These are phyloP conservation scores for Prionace glauca DNA, from an alignment of 2,797 vertebrate genomes.

Conservation along the genomic window DNA sequence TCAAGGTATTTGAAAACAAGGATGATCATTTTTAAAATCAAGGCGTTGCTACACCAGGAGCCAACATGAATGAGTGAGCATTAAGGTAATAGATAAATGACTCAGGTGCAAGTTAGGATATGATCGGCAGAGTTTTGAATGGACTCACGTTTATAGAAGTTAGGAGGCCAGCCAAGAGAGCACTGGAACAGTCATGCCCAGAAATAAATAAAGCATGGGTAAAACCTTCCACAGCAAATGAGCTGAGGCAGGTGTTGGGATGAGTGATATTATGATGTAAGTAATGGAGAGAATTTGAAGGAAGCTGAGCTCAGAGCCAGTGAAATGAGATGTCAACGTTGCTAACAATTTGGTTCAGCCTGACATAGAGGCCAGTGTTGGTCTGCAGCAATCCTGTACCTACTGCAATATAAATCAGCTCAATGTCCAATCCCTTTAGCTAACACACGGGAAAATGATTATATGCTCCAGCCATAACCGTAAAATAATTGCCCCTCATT, in stretches of 20 bases:
- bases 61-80: neutral
- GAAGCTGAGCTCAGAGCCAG: neutral
- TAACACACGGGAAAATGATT: neutral
- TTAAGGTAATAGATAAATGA: neutral
- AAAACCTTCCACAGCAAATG: neutral
- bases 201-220: neutral
- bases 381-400: neutral
- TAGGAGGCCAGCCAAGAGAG: neutral
- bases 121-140: neutral
- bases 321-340: neutral
- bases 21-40: neutral
- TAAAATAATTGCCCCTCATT: neutral
- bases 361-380: neutral
- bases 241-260: neutral
- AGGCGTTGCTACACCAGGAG: neutral
- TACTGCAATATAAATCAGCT: neutral
- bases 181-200: neutral
- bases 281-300: too few species aligned
- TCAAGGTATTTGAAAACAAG: neutral
- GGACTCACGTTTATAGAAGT: neutral
- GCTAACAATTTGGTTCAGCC: neutral
- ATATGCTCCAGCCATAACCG: neutral
- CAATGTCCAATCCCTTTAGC: neutral
- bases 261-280: too few species aligned
- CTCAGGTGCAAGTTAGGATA: neutral